A percentile compares a stretch with the other conserved stretches of the same genome.
Evolutionary conservation across 2,797 vertebrate species (phyloP).

Genomic region (Pseudomugil tenellus): DNA sequence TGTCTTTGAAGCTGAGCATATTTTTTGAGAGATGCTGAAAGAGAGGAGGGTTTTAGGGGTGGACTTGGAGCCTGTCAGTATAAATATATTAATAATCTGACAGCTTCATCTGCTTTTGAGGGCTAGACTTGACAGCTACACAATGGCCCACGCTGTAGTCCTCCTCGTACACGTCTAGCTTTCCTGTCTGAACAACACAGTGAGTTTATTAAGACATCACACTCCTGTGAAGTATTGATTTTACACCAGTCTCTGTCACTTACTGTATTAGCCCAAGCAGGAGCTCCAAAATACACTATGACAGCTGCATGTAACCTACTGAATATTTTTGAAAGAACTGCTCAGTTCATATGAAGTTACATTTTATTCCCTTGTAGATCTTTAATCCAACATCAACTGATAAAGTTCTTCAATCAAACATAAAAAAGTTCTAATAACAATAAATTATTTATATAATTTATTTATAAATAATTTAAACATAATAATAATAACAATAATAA

Average conservation of each 20-base stretch:
- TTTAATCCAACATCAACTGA: conserved; percentile 61
- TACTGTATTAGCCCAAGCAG: conserved; percentile 74
- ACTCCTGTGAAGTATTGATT: conserved; percentile 83
- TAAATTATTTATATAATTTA: no score
- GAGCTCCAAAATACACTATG: conserved; percentile 73
- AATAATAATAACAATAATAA: no score
- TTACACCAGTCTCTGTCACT: conserved; percentile 81
- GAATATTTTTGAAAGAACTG: conserved; percentile 60
- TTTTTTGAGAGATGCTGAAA: conserved; percentile 80
- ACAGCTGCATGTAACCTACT: conserved; percentile 76
- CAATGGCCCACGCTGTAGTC: conserved; percentile 83
- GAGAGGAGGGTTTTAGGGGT: conserved; percentile 74
- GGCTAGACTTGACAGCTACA: conserved; percentile 83
- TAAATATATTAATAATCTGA: conserved; percentile 90
- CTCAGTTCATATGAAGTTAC: conserved; percentile 57
- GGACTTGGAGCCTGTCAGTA: conserved; percentile 80
- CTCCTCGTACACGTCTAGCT: conserved; percentile 81
- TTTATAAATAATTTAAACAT: no score
- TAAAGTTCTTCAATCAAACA: conserved; percentile 58
- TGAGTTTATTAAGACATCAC: conserved; percentile 88
- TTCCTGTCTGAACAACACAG: conserved; percentile 80
- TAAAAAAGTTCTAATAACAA: conserved; percentile 37
- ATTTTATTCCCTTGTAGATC: conserved; percentile 55
- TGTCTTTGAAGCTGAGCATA: conserved; percentile 83
- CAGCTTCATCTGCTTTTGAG: conserved; percentile 89